phyloP scores from a whole-genome alignment of 2,113 vertebrate genomes.

The Ctenodactylus gundi region DNA sequence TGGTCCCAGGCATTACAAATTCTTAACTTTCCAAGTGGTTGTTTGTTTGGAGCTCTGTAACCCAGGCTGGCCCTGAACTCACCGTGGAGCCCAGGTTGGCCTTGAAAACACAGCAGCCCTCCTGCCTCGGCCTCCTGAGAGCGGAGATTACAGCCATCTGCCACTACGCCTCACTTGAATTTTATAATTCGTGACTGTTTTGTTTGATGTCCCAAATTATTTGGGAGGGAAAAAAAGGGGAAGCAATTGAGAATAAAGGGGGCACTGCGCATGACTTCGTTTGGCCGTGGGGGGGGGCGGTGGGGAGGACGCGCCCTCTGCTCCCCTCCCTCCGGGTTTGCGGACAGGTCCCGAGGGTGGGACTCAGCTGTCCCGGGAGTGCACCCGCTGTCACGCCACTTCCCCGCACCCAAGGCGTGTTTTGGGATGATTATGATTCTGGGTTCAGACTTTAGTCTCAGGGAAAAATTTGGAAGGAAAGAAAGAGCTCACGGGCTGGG shows the following conservation, averaged over 20 bases:
- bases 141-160: no score
- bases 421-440: not conserved
- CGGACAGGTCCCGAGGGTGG: not conserved
- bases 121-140: no score
- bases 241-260: not conserved
- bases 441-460: not conserved
- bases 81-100: no score
- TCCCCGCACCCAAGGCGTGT: not conserved
- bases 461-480: conserved; percentile 32
- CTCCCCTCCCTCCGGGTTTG: not conserved
- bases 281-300: not conserved
- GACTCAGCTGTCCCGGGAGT: not conserved
- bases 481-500: not conserved
- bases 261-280: not conserved
- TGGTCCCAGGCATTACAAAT: no score
- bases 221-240: not conserved
- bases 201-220: not conserved
- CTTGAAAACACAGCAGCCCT: no score
- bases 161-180: no score
- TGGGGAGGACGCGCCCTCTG: not conserved
- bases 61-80: no score
- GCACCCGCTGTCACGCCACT: no score
- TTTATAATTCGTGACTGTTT: not conserved
- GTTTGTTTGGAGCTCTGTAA: no score
- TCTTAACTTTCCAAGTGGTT: no score